Evolutionary conservation across 2,888 invertebrate genomes (phyloP).

Genomic region (Lasioglossum oenotherae): DNA sequence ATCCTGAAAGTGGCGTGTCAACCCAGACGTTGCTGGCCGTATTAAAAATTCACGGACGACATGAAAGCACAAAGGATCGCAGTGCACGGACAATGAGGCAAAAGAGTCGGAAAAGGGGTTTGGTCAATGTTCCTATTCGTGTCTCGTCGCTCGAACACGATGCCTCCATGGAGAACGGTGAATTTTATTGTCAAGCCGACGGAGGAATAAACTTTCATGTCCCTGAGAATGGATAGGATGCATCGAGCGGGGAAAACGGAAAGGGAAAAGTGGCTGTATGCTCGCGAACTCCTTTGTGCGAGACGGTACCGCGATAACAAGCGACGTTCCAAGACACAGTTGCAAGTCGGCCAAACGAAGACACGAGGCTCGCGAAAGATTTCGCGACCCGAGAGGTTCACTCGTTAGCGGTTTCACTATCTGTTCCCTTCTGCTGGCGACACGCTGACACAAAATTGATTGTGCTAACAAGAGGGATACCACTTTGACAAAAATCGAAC

Average conservation of each 20-base stretch:
- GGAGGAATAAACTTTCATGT: conserved; percentile 27
- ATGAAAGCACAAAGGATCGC: not conserved
- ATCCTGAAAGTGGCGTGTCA: not conserved
- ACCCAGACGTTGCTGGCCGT: not conserved
- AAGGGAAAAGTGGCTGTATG: not conserved
- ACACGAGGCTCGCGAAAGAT: conserved; percentile 18
- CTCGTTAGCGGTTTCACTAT: conserved; percentile 26
- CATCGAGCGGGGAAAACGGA: not conserved
- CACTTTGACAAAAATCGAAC: too few species aligned
- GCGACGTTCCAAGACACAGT: conserved; percentile 17
- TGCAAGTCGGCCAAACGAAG: conserved; percentile 27
- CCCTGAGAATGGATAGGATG: not conserved
- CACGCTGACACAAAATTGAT: conserved; percentile 28
- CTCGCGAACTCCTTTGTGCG: conserved; percentile 2
- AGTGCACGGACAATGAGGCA: not conserved
- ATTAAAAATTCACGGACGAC: not conserved
- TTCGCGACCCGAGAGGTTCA: not conserved
- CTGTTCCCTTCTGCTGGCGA: conserved; percentile 12
- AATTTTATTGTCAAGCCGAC: conserved; percentile 1
- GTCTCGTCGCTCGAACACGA: not conserved
- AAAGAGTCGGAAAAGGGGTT: not conserved
- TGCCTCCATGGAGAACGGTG: not conserved
- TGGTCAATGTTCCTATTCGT: not conserved
- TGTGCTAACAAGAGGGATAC: not conserved
- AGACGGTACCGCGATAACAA: not conserved